Base-by-base conservation (phyloP, 2,797 vertebrate genomes). In the Brachymystax lenok region DNA sequence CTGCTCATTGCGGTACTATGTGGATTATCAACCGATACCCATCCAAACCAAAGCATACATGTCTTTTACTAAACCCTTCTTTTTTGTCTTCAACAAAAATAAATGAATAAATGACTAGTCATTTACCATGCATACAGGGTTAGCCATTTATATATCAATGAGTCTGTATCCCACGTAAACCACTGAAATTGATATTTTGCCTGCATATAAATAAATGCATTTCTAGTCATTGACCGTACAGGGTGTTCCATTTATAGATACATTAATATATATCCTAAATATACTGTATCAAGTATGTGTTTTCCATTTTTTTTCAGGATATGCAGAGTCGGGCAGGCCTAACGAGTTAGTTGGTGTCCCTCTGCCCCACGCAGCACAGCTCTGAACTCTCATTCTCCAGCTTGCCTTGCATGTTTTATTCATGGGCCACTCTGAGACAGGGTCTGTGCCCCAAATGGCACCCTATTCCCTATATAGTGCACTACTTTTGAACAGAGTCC, bases 341-440 rank as follows among this genome's bases (percentile, higher is more conserved):
- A 56, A 73, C 51, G 59, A 79, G 71, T 71, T 56, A n/a, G 61
- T 40, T 67, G 71, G 56, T 69, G 59, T 64, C 66, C 77, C 64
- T 76, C 66, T 46, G 27, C 21, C 68, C 14, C 2, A 56, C 24
- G 50, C 56, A 33, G 59, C 12, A 40, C 21, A 73, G 78, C 59
- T 79, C 50, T 71, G 21, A 79, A 77, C 28, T 72, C 73, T 78
- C 52, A 79, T 19, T 46, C 28, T 73, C 74, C 71, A 85, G 79
- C 79, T 74, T 75, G 75, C 76, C 50, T 71, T 68, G 5, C 73
- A 84, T 88, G 79, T 83, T 88, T 87, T 81, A 87, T 88, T 86
- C 73, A 86, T 35, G 74, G 24, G 27, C 12, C 2, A 24, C 33
- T 50, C 33, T 1, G 21, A 77, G 72, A 73, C 24, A n/a, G 40